phyloP scores from a whole-genome alignment of 2,797 vertebrate genomes.

The Babyrousa celebensis region DNA sequence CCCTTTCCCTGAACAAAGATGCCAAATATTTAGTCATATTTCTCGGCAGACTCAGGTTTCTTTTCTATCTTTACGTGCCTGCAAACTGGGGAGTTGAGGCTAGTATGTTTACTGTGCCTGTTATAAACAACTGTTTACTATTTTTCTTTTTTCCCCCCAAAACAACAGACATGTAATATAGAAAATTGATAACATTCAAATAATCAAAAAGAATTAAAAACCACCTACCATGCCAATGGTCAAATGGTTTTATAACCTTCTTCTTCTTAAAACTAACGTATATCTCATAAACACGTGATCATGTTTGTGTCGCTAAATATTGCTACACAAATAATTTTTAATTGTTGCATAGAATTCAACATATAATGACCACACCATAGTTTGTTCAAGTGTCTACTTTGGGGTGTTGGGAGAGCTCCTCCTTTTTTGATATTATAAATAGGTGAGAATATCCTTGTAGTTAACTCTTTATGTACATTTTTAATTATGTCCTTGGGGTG shows the following conservation, averaged over 20 bases:
- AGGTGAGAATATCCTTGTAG: background rate
- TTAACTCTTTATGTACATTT: conserved; percentile 31
- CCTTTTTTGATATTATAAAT: conserved; percentile 27
- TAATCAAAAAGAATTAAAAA: conserved; percentile 61
- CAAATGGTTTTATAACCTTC: background rate
- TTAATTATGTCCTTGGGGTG: background rate
- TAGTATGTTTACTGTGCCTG: conserved; percentile 16
- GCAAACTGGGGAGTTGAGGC: background rate
- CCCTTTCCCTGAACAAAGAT: conserved; percentile 44
- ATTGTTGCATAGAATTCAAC: background rate
- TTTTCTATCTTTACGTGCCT: conserved; percentile 18
- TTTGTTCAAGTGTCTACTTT: background rate
- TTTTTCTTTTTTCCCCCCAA: conserved; percentile 41
- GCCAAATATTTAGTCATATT: conserved; percentile 64
- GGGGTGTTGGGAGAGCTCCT: background rate
- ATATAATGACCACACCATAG: background rate
- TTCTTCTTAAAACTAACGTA: background rate
- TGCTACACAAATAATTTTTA: background rate
- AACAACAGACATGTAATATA: conserved; percentile 10
- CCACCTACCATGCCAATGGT: background rate
- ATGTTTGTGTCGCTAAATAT: conserved; percentile 3
- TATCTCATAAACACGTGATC: background rate
- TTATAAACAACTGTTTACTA: conserved; percentile 55
- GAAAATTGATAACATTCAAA: conserved; percentile 5
- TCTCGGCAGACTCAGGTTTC: conserved; percentile 52